phyloP scores from a whole-genome alignment of 2,113 vertebrate genomes.

The Paradoxurus hermaphroditus region DNA sequence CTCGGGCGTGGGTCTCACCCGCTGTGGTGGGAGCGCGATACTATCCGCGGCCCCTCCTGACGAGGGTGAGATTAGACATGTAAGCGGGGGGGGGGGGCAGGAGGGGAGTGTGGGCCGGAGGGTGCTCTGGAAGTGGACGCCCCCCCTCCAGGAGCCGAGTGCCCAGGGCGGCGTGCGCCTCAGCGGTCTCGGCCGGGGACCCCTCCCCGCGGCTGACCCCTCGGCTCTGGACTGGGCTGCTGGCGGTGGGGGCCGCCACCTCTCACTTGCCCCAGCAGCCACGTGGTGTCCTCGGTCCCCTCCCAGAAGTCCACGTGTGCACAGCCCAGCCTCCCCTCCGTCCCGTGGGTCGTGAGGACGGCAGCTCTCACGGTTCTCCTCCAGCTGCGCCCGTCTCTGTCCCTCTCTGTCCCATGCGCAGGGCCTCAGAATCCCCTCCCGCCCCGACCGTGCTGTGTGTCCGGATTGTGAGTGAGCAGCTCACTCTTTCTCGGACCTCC shows the following conservation, averaged over 20 bases:
- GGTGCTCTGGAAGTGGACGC: background rate
- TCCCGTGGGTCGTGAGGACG: accelerated
- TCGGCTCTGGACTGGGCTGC: background rate
- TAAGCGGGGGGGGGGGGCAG: too few species aligned
- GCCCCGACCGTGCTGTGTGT: accelerated
- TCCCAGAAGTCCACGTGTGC: accelerated
- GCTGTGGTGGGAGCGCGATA: background rate
- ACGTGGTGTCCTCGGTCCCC: accelerated
- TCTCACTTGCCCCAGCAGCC: accelerated
- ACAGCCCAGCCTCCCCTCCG: background rate
- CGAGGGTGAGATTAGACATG: background rate
- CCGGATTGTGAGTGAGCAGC: background rate
- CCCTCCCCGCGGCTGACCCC: accelerated
- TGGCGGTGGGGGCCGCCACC: accelerated
- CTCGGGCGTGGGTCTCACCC: accelerated
- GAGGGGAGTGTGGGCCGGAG: background rate
- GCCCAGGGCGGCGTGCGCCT: accelerated
- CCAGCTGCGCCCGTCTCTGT: accelerated
- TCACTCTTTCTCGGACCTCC: background rate
- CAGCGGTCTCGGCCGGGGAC: background rate
- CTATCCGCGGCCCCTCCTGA: background rate
- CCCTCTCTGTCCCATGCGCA: accelerated
- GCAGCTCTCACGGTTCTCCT: accelerated
- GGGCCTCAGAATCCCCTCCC: background rate
- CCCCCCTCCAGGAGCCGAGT: accelerated